These are phyloP conservation scores for Bergia puertoricense DNA, from an alignment of 92 coral and sea anemone species.

Conservation along the genomic window DNA sequence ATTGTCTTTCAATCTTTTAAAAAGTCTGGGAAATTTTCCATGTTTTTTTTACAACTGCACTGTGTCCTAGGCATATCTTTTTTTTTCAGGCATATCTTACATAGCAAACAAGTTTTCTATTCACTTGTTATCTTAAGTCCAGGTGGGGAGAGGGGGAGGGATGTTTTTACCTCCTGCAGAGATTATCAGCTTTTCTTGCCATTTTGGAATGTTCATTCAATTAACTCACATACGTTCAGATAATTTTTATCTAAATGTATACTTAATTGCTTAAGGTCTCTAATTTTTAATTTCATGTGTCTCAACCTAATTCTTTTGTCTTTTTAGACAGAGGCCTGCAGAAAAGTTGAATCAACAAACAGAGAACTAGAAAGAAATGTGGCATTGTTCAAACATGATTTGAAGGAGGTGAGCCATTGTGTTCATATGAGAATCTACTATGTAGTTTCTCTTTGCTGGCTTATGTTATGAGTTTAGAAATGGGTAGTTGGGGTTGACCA, in stretches of 20 bases:
- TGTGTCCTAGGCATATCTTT: too few species aligned
- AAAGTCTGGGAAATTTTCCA: too few species aligned
- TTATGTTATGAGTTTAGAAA: not conserved
- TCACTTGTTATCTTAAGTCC: too few species aligned
- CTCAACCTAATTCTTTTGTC: not conserved
- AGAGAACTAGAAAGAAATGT: conserved; percentile 94
- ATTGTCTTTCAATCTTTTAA: too few species aligned
- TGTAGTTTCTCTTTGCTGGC: not conserved
- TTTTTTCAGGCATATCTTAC: too few species aligned
- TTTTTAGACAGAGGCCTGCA: conserved; percentile 80
- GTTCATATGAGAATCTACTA: not conserved
- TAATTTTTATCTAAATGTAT: not conserved
- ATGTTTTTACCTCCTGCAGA: too few species aligned
- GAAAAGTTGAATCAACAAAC: conserved; percentile 84
- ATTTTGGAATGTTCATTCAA: too few species aligned
- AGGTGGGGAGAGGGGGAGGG: too few species aligned
- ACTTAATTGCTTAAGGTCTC: not conserved
- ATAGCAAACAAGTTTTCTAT: too few species aligned
- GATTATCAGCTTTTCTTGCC: too few species aligned
- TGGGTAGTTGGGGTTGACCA: not conserved
- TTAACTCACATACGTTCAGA: not conserved
- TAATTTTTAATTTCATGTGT: not conserved
- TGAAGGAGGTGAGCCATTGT: conserved; percentile 74
- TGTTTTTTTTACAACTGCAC: too few species aligned
- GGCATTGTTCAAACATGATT: conserved; percentile 89